Evolutionary conservation across 2,797 vertebrate genomes (phyloP).

Genomic region (Enteromius afrohamiltoni): DNA sequence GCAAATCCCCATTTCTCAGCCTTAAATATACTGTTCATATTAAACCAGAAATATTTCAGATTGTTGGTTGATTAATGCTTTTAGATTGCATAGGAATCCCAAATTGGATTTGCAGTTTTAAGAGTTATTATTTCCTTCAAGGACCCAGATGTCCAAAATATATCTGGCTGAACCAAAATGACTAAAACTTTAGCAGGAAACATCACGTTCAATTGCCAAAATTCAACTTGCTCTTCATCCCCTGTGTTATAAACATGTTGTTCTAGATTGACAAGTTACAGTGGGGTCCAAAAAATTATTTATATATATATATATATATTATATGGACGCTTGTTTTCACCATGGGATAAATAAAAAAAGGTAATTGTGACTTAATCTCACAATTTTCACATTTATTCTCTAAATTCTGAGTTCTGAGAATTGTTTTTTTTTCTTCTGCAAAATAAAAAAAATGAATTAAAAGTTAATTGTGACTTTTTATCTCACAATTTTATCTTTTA

Average conservation of each 20-base stretch:
- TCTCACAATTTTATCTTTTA: not conserved
- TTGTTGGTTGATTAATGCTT: constrained; percentile 55
- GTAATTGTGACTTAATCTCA: not conserved
- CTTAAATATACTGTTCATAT: not conserved
- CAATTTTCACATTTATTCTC: not conserved
- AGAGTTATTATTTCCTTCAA: constrained; percentile 18
- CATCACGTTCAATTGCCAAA: not conserved
- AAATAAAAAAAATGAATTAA: not conserved
- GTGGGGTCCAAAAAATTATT: not conserved
- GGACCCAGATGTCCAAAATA: constrained; percentile 13
- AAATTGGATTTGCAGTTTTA: constrained; percentile 60
- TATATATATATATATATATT: not conserved
- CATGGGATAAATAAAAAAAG: not conserved
- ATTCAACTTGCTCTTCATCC: constrained; percentile 15
- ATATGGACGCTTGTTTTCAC: not conserved
- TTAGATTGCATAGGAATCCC: constrained; percentile 81
- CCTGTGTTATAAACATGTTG: constrained; percentile 18
- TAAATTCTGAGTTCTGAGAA: not conserved
- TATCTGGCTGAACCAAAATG: constrained; percentile 27
- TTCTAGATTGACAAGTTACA: not conserved
- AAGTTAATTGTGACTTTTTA: not conserved
- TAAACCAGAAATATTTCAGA: constrained; percentile 58
- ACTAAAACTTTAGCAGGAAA: not conserved
- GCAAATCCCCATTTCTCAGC: constrained; percentile 7
- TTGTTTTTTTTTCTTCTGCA: not conserved